Conservation (phyloP, 1,140 invertebrate genomes). For the Bombus soroeensis region DNA sequence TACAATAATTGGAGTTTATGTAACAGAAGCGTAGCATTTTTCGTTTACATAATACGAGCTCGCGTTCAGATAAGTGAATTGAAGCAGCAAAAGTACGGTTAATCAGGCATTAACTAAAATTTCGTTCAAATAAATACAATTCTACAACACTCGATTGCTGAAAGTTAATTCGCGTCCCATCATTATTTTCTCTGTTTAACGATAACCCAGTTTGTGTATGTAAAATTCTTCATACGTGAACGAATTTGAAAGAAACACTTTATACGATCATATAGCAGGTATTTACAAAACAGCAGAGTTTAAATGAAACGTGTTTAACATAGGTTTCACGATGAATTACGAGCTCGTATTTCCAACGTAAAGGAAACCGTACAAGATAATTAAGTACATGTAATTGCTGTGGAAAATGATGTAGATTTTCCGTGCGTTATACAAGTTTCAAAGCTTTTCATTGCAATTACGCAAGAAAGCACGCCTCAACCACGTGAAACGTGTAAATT, state of each 20-base stretch:
- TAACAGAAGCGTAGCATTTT: too few species aligned
- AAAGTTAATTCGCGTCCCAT: neutral
- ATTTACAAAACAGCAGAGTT: neutral
- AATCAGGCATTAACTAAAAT: too few species aligned
- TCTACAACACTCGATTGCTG: too few species aligned
- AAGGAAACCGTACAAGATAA: neutral
- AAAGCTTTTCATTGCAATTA: neutral
- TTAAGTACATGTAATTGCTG: neutral
- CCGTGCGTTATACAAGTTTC: neutral
- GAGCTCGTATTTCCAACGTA: neutral
- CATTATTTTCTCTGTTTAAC: neutral
- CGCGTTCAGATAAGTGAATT: too few species aligned
- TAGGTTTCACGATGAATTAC: neutral
- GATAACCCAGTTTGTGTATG: rapidly evolving
- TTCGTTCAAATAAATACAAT: too few species aligned
- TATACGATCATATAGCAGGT: neutral
- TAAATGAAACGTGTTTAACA: neutral
- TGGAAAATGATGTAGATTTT: too few species aligned
- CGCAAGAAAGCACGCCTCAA: too few species aligned
- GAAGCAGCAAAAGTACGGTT: too few species aligned
- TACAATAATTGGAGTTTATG: too few species aligned
- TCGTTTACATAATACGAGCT: too few species aligned
- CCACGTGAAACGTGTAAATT: neutral
- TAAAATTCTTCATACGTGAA: neutral
- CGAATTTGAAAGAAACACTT: neutral